These are phyloP conservation scores for Trichonephila clavipes DNA, from an alignment of 1,140 invertebrate genomes.

Conservation along the genomic window DNA sequence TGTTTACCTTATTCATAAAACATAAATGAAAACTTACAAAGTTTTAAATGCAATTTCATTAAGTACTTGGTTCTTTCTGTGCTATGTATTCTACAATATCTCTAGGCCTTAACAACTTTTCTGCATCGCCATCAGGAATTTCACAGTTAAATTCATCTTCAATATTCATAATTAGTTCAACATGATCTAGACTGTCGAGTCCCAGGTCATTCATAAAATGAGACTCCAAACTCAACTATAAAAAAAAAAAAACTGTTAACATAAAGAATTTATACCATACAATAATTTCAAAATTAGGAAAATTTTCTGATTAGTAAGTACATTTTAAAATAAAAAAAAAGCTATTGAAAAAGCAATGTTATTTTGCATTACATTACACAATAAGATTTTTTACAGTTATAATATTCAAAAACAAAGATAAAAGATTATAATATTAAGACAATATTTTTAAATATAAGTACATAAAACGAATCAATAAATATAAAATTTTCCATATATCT, in stretches of 20 bases:
- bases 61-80: conserved; percentile 36
- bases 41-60: not conserved
- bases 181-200: conserved; percentile 98
- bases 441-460: no score
- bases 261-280: not conserved
- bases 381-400: no score
- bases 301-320: no score
- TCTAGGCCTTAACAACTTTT: conserved; percentile 91
- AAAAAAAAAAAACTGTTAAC: not conserved
- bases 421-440: no score
- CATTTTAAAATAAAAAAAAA: no score
- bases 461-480: no score
- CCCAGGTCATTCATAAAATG: conserved; percentile 99
- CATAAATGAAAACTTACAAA: not conserved
- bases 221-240: conserved; percentile 91
- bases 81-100: conserved; percentile 96
- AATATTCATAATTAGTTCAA: conserved; percentile 99
- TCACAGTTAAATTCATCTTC: conserved; percentile 99
- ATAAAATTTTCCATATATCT: no score
- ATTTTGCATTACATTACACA: no score
- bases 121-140: conserved; percentile 97
- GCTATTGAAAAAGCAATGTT: no score
- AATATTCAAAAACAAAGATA: no score
- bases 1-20: not conserved
- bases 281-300: not conserved